These are phyloP conservation scores for Pseudorhiza aurosa DNA, from an alignment of 30 jellyfish, hydroid and myxozoan genomes.

Conservation along the genomic window DNA sequence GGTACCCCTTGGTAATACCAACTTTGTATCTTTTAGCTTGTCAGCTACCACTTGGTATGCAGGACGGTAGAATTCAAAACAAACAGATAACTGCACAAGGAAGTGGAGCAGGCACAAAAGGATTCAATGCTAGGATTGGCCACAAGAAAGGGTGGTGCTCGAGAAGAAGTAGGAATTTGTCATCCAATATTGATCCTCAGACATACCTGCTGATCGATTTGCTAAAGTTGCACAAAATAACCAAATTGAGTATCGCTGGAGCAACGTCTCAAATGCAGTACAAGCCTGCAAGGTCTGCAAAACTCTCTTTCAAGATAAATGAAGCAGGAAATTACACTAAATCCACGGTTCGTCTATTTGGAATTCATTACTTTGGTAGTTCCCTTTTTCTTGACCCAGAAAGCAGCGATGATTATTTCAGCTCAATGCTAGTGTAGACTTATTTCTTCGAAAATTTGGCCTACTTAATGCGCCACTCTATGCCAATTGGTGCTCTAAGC, in stretches of 20 bases:
- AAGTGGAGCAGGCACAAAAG: not conserved
- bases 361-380: not conserved
- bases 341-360: not conserved
- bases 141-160: constrained; percentile 22
- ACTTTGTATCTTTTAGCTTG: constrained; percentile 22
- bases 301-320: not conserved
- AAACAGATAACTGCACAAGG: constrained; percentile 2
- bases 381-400: not conserved
- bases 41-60: constrained; percentile 28
- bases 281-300: not conserved
- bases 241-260: constrained; percentile 3
- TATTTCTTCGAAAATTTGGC: too few relatives aligned
- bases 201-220: not conserved
- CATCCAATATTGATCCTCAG: not conserved
- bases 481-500: too few relatives aligned
- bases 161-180: too few relatives aligned
- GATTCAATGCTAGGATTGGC: not conserved
- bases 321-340: not conserved
- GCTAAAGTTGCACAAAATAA: not conserved
- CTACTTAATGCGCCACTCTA: too few relatives aligned
- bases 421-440: too few relatives aligned
- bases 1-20: too few relatives aligned
- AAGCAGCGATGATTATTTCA: too few relatives aligned
- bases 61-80: constrained; percentile 11
- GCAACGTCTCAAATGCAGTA: not conserved